Evolutionary conservation across 2,113 vertebrate species (phyloP).

Genomic region (Syngnathus floridae): DNA sequence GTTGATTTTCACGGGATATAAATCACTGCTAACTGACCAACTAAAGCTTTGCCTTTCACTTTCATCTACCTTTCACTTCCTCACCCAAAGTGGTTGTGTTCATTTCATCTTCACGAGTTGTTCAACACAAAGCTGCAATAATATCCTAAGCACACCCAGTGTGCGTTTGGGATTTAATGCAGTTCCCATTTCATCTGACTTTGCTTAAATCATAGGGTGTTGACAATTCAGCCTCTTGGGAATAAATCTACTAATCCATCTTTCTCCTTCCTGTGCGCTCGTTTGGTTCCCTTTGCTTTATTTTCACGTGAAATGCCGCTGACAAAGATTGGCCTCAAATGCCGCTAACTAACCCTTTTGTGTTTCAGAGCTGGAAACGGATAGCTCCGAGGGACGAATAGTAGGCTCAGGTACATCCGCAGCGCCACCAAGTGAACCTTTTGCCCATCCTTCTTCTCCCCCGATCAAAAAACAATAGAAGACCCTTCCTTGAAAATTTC

Average conservation of each 20-base stretch:
- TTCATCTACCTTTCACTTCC: conserved; percentile 16
- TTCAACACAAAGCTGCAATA: conserved; percentile 20
- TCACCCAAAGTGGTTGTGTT: conserved; percentile 13
- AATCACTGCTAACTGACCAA: conserved; percentile 34
- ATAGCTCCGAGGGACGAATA: conserved; percentile 85
- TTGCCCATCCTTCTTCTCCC: conserved; percentile 9
- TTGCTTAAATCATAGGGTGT: conserved; percentile 13
- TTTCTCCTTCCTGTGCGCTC: conserved; percentile 12
- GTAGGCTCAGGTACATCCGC: conserved; percentile 91
- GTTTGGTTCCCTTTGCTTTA: conserved; percentile 27
- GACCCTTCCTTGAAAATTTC: conserved; percentile 4
- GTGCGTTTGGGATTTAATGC: conserved; percentile 36
- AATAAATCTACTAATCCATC: conserved; percentile 42
- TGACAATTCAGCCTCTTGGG: conserved; percentile 28
- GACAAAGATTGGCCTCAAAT: conserved; percentile 19
- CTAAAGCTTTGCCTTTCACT: conserved; percentile 19
- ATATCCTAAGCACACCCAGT: conserved; percentile 24
- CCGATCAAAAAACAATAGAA: conserved; percentile 12
- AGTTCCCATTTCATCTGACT: conserved; percentile 38
- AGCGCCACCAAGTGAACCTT: conserved; percentile 27
- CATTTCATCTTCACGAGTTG: conserved; percentile 10
- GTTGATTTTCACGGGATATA: conserved; percentile 11
- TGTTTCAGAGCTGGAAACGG: conserved; percentile 91
- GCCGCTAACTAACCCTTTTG: conserved; percentile 78
- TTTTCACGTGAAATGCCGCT: conserved; percentile 33